Base-by-base conservation (phyloP, 1,140 invertebrate genomes). In the Lysiphlebus fabarum region DNA sequence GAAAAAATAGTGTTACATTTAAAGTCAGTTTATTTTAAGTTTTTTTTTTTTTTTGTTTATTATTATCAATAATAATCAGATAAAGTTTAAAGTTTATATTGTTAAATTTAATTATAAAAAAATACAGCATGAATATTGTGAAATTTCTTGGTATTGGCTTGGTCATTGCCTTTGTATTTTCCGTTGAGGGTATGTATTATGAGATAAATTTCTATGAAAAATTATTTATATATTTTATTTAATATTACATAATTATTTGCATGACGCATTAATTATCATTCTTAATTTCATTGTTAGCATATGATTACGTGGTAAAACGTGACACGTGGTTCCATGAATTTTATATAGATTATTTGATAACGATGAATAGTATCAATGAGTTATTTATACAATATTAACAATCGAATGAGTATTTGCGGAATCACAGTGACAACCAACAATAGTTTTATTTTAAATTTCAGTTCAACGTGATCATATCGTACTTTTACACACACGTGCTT, bases 111-210 rank as follows among this genome's bases (percentile, higher is more conserved):
- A 14, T 44, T 57, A 8, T 49, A 41, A 7, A 9, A 41, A 41
- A 17, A 58, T 41, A 47, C 56, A 67, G 44, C 53, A 72, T 71
- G 70, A 65, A 62, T 65, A 65, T 67, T 62, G 65, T 45, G 38
- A 56, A 42, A 17, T 37, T 66, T 38, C 47, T 59, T 44, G 63
- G 64, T 37, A 64, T 59, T n/a, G 58, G 59, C 10, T 61, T 65
- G 45, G 53, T 65, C 58, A 41, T 68, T 36, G 37, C 65, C 50
- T 55, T 55, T 7, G 49, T 54, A 37, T 33, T 57, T 12, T 47
- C 58, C n/a, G 54, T 40, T 26, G 59, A 65, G 34, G 63, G 63
- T 65, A 57, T 26, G 63, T 65, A 56, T n/a, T n/a, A n/a, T n/a
- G n/a, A n/a, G n/a, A n/a, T n/a, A n/a, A n/a, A n/a, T n/a, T n/a